phyloP scores from a whole-genome alignment of 2,888 invertebrate species.

The Coecobrya sp. region DNA sequence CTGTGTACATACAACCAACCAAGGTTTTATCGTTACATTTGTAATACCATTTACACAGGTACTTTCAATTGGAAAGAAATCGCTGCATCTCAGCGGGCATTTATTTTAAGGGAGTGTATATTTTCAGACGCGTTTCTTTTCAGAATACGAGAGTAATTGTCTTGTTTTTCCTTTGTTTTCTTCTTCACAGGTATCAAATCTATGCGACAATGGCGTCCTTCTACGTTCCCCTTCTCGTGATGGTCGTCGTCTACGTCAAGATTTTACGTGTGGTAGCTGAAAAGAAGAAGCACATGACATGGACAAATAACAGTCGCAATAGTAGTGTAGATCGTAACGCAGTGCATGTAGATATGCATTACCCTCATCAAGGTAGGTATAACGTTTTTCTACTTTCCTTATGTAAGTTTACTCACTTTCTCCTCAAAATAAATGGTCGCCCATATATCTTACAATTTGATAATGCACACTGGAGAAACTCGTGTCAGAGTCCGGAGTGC shows the following conservation, averaged over 20 bases:
- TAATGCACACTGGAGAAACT: constrained; percentile 7
- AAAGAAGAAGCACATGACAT: constrained; percentile 95
- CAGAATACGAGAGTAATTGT: constrained; percentile 29
- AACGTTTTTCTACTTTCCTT: not conserved
- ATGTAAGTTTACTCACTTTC: not conserved
- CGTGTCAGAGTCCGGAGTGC: not conserved
- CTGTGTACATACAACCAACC: no score
- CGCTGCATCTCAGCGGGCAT: not conserved
- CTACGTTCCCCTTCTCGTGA: constrained; percentile 98
- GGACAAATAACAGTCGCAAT: constrained; percentile 85
- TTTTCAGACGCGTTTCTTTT: constrained; percentile 11
- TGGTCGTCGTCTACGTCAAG: constrained; percentile 99
- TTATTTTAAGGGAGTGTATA: not conserved
- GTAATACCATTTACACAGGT: not conserved
- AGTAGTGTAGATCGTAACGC: constrained; percentile 83
- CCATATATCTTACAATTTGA: not conserved
- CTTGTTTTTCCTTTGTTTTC: constrained; percentile 34
- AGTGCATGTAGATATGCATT: constrained; percentile 83
- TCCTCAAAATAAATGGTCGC: constrained; percentile 16
- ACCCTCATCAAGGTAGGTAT: constrained; percentile 80
- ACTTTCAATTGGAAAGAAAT: not conserved
- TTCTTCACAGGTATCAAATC: constrained; percentile 93
- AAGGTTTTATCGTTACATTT: not conserved
- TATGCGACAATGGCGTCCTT: constrained; percentile 98
- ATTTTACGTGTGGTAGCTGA: constrained; percentile 97